phyloP scores from a whole-genome alignment of 2,113 vertebrate genomes.

The Azemiops feae region DNA sequence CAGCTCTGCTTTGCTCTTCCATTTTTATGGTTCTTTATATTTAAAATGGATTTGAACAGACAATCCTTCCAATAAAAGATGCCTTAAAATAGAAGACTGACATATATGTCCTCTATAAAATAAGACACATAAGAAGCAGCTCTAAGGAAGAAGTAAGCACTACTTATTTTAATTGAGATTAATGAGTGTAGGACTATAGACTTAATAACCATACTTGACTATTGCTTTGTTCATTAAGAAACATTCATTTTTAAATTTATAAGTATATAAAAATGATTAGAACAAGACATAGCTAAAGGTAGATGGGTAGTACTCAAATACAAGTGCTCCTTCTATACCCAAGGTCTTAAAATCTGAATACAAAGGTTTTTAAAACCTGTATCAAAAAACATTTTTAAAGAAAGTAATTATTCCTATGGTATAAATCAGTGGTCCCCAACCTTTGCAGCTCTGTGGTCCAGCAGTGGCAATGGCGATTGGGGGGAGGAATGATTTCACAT shows the following conservation, averaged over 20 bases:
- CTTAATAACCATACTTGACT: not conserved
- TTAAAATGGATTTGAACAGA: not conserved
- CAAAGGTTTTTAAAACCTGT: slow-evolving; percentile 20
- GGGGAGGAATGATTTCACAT: too few species aligned
- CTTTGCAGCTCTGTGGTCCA: not conserved
- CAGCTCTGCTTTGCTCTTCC: not conserved
- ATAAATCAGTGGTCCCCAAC: not conserved
- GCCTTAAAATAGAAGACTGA: not conserved
- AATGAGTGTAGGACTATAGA: not conserved
- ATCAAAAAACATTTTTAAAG: not conserved
- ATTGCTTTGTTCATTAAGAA: not conserved
- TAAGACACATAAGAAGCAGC: not conserved
- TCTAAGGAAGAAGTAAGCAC: not conserved
- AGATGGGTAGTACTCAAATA: not conserved
- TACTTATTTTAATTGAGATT: not conserved
- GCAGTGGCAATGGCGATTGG: not conserved
- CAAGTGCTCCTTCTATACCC: slow-evolving; percentile 16
- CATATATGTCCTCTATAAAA: not conserved
- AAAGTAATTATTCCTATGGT: not conserved
- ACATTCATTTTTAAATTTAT: not conserved
- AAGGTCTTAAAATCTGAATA: slow-evolving; percentile 9
- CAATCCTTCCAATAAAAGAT: not conserved
- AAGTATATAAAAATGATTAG: slow-evolving; percentile 21
- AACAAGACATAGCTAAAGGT: slow-evolving; percentile 13
- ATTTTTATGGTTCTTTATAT: not conserved